Percentiles rank a stretch among this genome's conserved stretches.
phyloP scores from a whole-genome alignment of 2,113 vertebrate genomes.

The Eulemur macaco region DNA sequence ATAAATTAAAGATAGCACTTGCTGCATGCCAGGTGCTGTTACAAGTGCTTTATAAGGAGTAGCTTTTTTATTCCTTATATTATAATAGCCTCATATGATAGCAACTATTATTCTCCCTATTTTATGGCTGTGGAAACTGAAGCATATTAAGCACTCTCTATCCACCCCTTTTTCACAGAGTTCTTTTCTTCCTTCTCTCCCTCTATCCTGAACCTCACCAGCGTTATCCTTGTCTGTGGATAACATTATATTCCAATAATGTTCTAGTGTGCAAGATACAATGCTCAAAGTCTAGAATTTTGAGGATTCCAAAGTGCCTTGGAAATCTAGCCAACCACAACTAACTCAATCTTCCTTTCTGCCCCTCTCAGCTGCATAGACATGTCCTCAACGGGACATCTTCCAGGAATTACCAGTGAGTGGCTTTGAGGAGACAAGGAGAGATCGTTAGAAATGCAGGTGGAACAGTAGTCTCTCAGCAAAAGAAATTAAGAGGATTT shows the following conservation, averaged over 20 bases:
- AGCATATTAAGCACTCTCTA: not conserved
- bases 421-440: not conserved
- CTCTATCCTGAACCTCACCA: not conserved
- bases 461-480: not conserved
- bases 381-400: not conserved
- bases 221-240: not conserved
- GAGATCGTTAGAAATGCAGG: not conserved
- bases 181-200: not conserved
- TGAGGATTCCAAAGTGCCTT: not conserved
- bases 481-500: not conserved
- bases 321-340: not conserved
- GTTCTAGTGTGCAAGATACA: not conserved
- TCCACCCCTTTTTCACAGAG: not conserved
- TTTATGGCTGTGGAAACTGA: not conserved
- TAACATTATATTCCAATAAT: constrained; percentile 28
- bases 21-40: not conserved
- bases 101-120: not conserved
- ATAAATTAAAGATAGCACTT: constrained; percentile 5
- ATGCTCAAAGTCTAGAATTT: constrained; percentile 14
- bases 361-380: not conserved
- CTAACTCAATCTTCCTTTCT: not conserved
- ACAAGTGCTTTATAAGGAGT: not conserved
- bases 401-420: not conserved
- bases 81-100: not conserved
- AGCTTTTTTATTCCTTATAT: not conserved